These are phyloP conservation scores for Charaxes varanes DNA, from an alignment of 1,140 invertebrate genomes.

Conservation along the genomic window DNA sequence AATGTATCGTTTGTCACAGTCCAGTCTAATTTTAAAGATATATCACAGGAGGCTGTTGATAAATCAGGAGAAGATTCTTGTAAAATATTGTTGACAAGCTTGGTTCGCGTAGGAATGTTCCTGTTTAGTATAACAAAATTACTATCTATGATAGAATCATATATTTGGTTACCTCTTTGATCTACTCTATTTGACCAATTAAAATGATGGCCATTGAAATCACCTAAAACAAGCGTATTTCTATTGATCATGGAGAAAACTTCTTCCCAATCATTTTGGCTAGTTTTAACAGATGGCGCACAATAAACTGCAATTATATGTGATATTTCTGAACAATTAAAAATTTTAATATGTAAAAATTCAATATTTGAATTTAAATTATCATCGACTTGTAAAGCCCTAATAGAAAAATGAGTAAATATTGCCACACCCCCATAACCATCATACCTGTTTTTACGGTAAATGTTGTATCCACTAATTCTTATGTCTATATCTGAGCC, in stretches of 20 bases:
- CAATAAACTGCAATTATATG: background rate
- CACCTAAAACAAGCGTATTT: background rate
- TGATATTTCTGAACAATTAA: slow-evolving; percentile 4
- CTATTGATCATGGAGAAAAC: background rate
- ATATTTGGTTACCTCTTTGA: no score
- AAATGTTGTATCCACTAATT: slow-evolving; percentile 8
- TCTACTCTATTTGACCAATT: no score
- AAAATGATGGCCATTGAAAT: no score
- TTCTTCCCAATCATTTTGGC: background rate
- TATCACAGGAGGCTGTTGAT: no score
- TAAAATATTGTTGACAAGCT: background rate
- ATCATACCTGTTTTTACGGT: slow-evolving; percentile 7
- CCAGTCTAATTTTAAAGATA: slow-evolving; percentile 1
- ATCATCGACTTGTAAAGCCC: no score
- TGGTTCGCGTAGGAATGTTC: background rate
- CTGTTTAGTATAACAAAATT: slow-evolving; percentile 3
- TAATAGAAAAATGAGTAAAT: slow-evolving; percentile 8
- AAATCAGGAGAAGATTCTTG: slow-evolving; percentile 3
- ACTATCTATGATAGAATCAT: no score
- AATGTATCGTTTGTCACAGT: background rate
- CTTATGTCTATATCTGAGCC: slow-evolving; percentile 2
- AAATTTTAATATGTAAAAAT: slow-evolving; percentile 3
- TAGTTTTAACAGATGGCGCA: background rate
- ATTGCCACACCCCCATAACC: slow-evolving; percentile 9
- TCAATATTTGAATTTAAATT: slow-evolving; percentile 5